Conservation (phyloP, 2,797 vertebrate genomes). For the Falco rusticolus region DNA sequence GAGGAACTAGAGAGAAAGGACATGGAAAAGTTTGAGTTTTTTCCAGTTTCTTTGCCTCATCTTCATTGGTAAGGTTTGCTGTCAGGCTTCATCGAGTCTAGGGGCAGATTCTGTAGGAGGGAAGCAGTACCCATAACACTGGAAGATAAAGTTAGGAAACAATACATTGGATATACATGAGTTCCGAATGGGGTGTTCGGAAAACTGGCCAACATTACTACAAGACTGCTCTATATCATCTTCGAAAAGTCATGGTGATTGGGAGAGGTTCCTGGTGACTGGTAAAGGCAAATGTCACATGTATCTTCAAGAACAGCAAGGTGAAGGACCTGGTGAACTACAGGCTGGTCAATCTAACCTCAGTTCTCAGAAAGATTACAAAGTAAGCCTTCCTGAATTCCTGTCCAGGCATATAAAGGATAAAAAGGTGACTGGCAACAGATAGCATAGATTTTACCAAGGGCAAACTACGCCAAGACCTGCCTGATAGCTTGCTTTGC, state of each 20-base stretch:
- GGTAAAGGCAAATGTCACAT: neutral
- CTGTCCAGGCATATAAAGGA: neutral
- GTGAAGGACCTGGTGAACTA: neutral
- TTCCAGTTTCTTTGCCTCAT: neutral
- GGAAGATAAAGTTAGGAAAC: neutral
- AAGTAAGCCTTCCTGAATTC: neutral
- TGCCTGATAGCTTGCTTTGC: neutral
- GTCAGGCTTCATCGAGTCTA: neutral
- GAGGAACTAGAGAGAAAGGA: neutral
- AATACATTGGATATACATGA: neutral
- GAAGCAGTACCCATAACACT: neutral
- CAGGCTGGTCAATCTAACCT: neutral
- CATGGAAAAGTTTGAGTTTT: neutral
- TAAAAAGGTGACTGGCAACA: neutral
- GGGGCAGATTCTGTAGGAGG: neutral
- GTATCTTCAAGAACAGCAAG: neutral
- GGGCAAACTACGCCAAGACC: neutral
- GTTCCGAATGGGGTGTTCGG: neutral
- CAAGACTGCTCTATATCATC: neutral
- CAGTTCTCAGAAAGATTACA: neutral
- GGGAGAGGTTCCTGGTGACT: neutral
- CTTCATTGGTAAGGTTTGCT: neutral
- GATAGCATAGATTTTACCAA: neutral
- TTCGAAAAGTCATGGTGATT: neutral
- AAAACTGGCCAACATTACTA: neutral